Base-by-base conservation (phyloP, 2,797 vertebrate genomes). In the Hirundo rustica region DNA sequence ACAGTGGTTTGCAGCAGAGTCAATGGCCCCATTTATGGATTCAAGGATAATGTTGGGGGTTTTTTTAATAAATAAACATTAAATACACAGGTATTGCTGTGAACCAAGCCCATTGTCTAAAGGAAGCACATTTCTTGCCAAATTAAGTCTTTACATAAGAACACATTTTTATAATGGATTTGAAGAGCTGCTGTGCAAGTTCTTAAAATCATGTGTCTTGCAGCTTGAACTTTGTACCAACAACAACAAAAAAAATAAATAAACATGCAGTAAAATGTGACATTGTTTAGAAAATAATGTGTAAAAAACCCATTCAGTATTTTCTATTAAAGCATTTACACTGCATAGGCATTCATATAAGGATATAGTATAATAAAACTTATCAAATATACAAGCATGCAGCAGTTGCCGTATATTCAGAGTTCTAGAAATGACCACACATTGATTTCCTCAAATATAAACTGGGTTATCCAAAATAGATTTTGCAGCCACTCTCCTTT, bases 321-420 rank as follows among this genome's bases (percentile, higher is more conserved):
- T 47, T 93, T 88, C 67, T 94, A 95, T 86, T 97, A 97, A 97
- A 97, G 97, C 97, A 97, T 96, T 97, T 97, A 96, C 86, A 95
- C 89, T 97, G 96, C 97, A 96, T 97, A 97, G 97, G 93, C 97
- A 97, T 97, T 96, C 95, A 79, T 96, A 95, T 96, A 95, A 96
- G 95, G 92, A 92, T 95, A 96, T 89, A 96, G 72, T 95, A 90
- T 97, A 96, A 93, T 95, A 97, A 97, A 97, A 96, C 76, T 89
- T 81, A 86, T 96, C 83, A 97, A 93, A 95, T 95, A 94, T 94
- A 95, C 85, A 89, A 94, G 94, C 97, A 97, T 97, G 97, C 97
- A 97, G 95, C 88, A 94, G 65, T 96, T 97, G 91, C 79, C 71
- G 89, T 96, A 94, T 96, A 89, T 93, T 97, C 87, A 92, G 54